Evolutionary conservation across 1,140 invertebrate species (phyloP), one percentile per base, ranked within the genome.

Genomic region (Piezodorus guildinii): DNA sequence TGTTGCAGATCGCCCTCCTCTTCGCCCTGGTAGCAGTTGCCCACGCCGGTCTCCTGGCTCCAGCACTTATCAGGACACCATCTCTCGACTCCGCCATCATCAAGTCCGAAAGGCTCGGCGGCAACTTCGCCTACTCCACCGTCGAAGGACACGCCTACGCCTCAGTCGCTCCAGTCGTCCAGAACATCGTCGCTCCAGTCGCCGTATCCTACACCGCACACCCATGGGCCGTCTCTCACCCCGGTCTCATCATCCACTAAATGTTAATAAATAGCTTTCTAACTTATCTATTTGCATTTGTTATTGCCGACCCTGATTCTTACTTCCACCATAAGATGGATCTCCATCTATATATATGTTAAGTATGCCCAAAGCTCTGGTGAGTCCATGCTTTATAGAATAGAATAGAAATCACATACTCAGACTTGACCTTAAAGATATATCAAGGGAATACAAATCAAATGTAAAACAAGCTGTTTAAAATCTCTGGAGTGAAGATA

Each of bases 71-170:
- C 44, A 73, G 79, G 44, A 74, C 76, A 10, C 79, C 79, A 10
- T 69, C 70, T 64, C 72, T 76, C 63, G 79, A 81, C 72, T 77
- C 74, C 56, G 80, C 80, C 58, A 72, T 78, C 66, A 77, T 81
- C 71, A 72, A 77, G 66, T 75, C 73, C 23, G 76, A 80, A 68
- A 71, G 78, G 12, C 67, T 80, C 23, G 79, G 79, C 43, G 71
- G 78, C 58, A 80, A 79, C 74, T 81, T 81, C 70, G 77, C 79
- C 43, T 81, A 81, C 73, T 76, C 74, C 66, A 74, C 76, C 62
- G 72, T 76, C 63, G 78, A 81, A 69, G 75, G 73, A 46, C 79
- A 80, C 68, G 78, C 79, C 25, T 80, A 79, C 71, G 73, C 75
- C 51, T 73, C 74, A 17, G 68, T 77, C 66, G 70, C 70, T 60